Evolutionary conservation across 2,113 vertebrate genomes (phyloP), one percentile per base, ranked within the genome.

Genomic region (Nyctereutes procyonoides): DNA sequence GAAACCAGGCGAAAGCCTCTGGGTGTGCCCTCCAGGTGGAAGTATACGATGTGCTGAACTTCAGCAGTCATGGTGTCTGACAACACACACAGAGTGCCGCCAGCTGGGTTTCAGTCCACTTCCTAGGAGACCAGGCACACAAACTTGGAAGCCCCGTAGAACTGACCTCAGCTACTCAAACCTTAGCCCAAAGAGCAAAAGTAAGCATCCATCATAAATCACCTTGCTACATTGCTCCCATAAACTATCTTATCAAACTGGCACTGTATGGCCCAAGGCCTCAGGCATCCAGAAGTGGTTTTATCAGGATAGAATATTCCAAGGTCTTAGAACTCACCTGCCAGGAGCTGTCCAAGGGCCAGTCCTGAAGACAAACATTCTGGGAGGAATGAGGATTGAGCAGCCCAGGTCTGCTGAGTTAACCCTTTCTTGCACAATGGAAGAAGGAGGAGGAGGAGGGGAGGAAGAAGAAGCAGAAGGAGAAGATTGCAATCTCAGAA

Each of bases 11-110:
- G 0, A 5, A 20, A 58, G 35, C 24, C 28, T 55, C 38, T 5
- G 16, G 30, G 8, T 28, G n/a, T 30, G 14, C 5, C 56, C 5
- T 35, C 38, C 17, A 28, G 1, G 0, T 53, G 11, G 17, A 38
- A 43, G 32, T 67, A 48, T 2, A 22, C 32, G 43, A 11, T 22
- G n/a, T 19, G 81, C n/a, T 28, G 48, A 12, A 22, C n/a, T 87
- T 22, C 58, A 80, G 17, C 28, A 28, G 20, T 20, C 10, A 6
- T 30, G 48, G 20, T 17, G 3, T 71, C 3, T n/a, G 53, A 63
- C 2, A 48, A 5, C 17, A 48, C 16, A 73, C 63, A 28, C n/a
- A 16, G 32, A 51, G 13, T 26, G 14, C 16, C 20, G 3, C 4
- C 56, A 65, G 62, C 48, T 14, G 14, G 26, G 13, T 28, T 7